A percentile compares a stretch with the other conserved stretches of the same genome.
Conservation (phyloP, 2,888 invertebrate genomes). For the Amiota minor region DNA sequence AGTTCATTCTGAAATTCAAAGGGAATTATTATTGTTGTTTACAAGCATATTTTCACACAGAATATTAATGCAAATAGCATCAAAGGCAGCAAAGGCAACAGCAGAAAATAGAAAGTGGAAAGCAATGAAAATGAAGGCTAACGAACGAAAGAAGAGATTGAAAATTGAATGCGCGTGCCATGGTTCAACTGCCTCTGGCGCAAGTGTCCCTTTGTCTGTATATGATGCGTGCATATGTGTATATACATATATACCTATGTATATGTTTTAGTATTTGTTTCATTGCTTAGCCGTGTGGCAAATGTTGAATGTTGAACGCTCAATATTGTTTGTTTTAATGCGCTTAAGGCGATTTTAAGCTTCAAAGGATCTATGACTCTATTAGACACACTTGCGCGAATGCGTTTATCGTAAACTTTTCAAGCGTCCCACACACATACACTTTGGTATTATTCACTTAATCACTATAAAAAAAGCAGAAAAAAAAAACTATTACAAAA, state of each 20-base stretch:
- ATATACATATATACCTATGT: no score
- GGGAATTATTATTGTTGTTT: constrained; percentile 22
- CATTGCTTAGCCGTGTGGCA: neutral
- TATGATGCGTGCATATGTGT: no score
- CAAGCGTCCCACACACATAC: neutral
- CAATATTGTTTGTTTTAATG: no score
- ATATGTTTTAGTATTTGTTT: neutral
- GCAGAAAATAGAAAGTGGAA: neutral
- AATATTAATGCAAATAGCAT: constrained; percentile 59
- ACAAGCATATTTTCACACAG: constrained; percentile 55
- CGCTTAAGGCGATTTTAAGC: no score
- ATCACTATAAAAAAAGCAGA: neutral
- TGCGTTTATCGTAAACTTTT: constrained; percentile 1
- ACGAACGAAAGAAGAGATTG: no score
- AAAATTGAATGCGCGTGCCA: neutral
- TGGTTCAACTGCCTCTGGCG: constrained; percentile 6
- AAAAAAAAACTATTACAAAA: neutral
- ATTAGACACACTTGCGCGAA: neutral
- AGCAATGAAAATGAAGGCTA: no score
- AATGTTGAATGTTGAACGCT: no score
- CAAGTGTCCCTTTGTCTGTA: neutral
- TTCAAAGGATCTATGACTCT: neutral
- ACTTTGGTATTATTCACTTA: no score
- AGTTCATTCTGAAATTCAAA: no score
- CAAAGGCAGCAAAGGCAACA: constrained; percentile 1